phyloP scores from a whole-genome alignment of 2,113 vertebrate genomes.

The Reinhardtius hippoglossoides region DNA sequence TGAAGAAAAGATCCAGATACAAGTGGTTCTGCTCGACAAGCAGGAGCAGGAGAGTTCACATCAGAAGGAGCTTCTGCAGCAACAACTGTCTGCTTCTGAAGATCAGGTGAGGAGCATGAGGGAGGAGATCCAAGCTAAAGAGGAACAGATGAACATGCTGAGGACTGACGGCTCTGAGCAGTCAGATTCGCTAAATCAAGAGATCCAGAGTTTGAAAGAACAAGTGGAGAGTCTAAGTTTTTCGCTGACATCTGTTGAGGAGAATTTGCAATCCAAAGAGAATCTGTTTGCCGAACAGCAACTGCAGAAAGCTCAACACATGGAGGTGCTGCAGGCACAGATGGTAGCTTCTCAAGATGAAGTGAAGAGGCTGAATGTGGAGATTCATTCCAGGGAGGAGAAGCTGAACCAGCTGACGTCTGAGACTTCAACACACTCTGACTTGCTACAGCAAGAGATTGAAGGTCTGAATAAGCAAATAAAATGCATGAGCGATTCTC shows the following conservation, averaged over 20 bases:
- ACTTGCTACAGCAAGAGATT: constrained; percentile 32
- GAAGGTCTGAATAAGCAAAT: constrained; percentile 64
- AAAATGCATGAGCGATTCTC: constrained; percentile 39
- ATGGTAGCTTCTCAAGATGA: constrained; percentile 50
- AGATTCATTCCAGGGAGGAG: constrained; percentile 50
- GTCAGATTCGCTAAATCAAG: background rate
- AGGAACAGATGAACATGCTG: constrained; percentile 26
- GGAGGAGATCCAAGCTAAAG: constrained; percentile 46
- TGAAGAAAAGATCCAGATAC: constrained; percentile 44
- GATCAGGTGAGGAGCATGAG: constrained; percentile 27
- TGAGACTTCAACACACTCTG: constrained; percentile 19
- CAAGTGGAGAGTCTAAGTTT: constrained; percentile 74
- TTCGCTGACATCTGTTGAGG: constrained; percentile 72
- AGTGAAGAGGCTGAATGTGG: constrained; percentile 38
- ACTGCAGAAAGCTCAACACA: constrained; percentile 4
- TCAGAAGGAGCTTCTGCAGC: constrained; percentile 71
- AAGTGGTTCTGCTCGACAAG: background rate
- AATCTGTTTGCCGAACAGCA: constrained; percentile 38
- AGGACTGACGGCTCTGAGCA: constrained; percentile 21
- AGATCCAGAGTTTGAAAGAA: constrained; percentile 75
- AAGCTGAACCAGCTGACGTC: constrained; percentile 22
- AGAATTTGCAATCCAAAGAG: constrained; percentile 63
- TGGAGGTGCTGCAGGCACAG: constrained; percentile 24
- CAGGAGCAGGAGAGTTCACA: constrained; percentile 48
- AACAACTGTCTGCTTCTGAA: constrained; percentile 36